Base-by-base conservation (phyloP, 1,140 invertebrate genomes). In the Odontomachus brunneus region DNA sequence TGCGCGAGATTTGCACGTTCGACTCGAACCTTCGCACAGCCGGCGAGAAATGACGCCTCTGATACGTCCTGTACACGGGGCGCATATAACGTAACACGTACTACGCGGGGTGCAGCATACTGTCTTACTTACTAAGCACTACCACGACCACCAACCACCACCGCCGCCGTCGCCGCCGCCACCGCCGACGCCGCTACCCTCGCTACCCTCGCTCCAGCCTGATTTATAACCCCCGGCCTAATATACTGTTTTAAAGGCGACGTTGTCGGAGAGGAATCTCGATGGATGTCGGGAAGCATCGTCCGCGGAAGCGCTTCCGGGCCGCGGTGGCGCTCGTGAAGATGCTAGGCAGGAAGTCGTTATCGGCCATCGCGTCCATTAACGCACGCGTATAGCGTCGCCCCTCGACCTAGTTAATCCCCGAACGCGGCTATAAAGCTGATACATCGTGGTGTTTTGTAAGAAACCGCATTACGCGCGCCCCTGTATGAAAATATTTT, bases 171-270 rank as follows among this genome's bases (percentile, higher is more conserved):
- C 38, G 65, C 51, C 60, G 49, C 81, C 76, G 29, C 44, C 72
- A 15, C 49, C 53, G 3, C 33, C 38, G n/a, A 22, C 33, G 15
- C 44, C 14, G 1, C 24, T 3, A 26, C 12, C 44, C 55, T 33
- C 51, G 14, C 19, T 33, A n/a, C n/a, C n/a, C n/a, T n/a, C n/a
- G 24, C 24, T 57, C 55, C 65, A 57, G 67, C 55, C 83, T 88
- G 87, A 88, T 88, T 88, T 88, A 88, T 88, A 83, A 83, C 73
- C 49, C 19, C n/a, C 82, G 66, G 60, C 74, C 83, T 88, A 85
- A 88, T 88, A 88, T 88, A 88, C 83, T 67, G 78, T 88, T 88
- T 88, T 88, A 88, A 88, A 88, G 86, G 87, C 83, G 83, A 88
- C 86, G 83, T 85, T 88, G 83, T 88, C 78, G 67, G 76, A 83